Conservation (phyloP, 2,113 vertebrate species). For the Ariopsis seemanni region DNA sequence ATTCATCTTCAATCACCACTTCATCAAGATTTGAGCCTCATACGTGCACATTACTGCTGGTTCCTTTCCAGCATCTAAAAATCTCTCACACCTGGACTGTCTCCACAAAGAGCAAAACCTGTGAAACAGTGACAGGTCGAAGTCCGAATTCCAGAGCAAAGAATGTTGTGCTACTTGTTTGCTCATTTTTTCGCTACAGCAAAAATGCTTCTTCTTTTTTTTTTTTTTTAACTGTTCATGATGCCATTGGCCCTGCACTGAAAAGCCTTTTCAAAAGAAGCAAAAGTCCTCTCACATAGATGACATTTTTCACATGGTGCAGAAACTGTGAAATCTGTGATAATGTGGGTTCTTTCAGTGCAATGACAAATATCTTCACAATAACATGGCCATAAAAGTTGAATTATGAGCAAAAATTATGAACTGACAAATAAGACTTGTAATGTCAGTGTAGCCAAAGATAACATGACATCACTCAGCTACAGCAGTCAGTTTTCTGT, state of each 20-base stretch:
- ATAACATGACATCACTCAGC: not conserved
- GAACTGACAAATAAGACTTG: not conserved
- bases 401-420: not conserved
- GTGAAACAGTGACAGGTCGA: not conserved
- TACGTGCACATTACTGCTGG: not conserved
- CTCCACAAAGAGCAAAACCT: not conserved
- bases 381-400: not conserved
- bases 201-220: not conserved
- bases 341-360: not conserved
- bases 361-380: no score
- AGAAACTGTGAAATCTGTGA: not conserved
- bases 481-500: not conserved
- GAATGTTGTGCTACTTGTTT: constrained; percentile 10
- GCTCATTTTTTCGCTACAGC: not conserved
- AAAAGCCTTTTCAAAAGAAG: not conserved
- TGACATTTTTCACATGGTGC: not conserved
- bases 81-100: not conserved
- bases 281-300: not conserved
- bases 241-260: not conserved
- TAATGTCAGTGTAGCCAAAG: not conserved
- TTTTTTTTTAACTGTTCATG: not conserved
- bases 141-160: not conserved
- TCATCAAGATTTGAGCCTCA: not conserved
- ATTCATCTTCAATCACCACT: not conserved
- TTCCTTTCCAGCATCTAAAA: not conserved